Evolutionary conservation across 2,888 invertebrate genomes (phyloP).

Genomic region (Slavum lentiscoides): DNA sequence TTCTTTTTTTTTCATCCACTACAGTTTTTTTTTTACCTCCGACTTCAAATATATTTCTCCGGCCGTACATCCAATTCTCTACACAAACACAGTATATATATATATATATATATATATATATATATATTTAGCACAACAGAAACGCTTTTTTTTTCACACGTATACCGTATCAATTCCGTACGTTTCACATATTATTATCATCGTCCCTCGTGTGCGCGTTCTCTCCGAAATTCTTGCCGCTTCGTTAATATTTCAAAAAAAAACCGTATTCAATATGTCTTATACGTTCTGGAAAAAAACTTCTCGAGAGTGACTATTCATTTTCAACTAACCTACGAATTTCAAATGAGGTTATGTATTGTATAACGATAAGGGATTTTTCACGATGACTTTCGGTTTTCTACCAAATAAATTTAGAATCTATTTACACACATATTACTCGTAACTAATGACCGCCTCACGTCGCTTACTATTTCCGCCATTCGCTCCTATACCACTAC

Average conservation of each 20-base stretch:
- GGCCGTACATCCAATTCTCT: neutral
- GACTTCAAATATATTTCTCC: neutral
- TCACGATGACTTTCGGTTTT: constrained; percentile 11
- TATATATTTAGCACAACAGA: constrained; percentile 3
- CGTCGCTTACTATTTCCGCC: too few species aligned
- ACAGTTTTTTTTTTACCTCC: neutral
- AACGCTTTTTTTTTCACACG: constrained; percentile 7
- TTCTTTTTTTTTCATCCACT: neutral
- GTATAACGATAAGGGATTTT: too few species aligned
- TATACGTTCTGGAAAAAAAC: too few species aligned
- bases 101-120: too few species aligned
- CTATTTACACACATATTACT: neutral
- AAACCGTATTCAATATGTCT: too few species aligned
- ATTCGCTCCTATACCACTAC: too few species aligned
- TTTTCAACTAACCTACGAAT: neutral
- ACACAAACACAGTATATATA: neutral
- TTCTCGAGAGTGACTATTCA: neutral
- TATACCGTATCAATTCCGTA: constrained; percentile 3
- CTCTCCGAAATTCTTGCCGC: neutral
- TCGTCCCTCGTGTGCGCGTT: neutral
- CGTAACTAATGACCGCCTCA: neutral
- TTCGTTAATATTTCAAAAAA: neutral
- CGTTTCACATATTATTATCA: constrained; percentile 16
- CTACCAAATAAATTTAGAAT: neutral
- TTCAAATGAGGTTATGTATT: neutral